Conservation (phyloP, 1,140 invertebrate genomes). For the Eumaeus atala region DNA sequence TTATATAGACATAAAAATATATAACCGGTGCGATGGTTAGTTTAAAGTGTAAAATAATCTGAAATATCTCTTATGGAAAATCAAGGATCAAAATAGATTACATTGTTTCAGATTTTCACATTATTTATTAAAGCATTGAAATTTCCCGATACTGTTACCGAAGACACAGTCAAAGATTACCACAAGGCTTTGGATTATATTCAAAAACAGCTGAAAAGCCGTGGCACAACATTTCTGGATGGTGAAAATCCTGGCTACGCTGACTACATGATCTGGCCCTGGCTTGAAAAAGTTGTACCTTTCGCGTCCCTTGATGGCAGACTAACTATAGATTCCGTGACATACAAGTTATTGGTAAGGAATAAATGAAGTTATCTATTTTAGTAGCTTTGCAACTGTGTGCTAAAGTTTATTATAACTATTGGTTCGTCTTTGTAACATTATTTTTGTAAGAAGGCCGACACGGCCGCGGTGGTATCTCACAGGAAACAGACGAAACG, state of each 20-base stretch:
- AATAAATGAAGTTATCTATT: conserved; percentile 8
- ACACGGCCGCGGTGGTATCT: too few relatives aligned
- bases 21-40: too few relatives aligned
- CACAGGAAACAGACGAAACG: too few relatives aligned
- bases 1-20: too few relatives aligned
- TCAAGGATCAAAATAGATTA: too few relatives aligned
- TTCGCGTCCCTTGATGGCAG: conserved; percentile 35
- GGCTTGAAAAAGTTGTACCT: conserved; percentile 82
- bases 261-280: conserved; percentile 94
- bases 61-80: too few relatives aligned
- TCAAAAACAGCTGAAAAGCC: conserved; percentile 66
- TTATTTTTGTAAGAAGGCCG: too few relatives aligned
- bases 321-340: conserved; percentile 30
- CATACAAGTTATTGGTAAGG: conserved; percentile 45
- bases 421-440: too few relatives aligned
- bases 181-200: conserved; percentile 36
- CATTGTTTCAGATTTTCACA: conserved; percentile 36
- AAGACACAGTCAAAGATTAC: conserved; percentile 35
- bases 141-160: conserved; percentile 35
- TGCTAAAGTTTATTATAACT: too few relatives aligned
- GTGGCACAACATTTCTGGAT: conserved; percentile 80
- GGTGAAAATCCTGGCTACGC: conserved; percentile 84
- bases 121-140: conserved; percentile 38
- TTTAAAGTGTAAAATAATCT: too few relatives aligned
- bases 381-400: neutral